These are phyloP conservation scores for Kryptolebias ocellatus DNA, from an alignment of 2,797 vertebrate genomes.

Conservation along the genomic window DNA sequence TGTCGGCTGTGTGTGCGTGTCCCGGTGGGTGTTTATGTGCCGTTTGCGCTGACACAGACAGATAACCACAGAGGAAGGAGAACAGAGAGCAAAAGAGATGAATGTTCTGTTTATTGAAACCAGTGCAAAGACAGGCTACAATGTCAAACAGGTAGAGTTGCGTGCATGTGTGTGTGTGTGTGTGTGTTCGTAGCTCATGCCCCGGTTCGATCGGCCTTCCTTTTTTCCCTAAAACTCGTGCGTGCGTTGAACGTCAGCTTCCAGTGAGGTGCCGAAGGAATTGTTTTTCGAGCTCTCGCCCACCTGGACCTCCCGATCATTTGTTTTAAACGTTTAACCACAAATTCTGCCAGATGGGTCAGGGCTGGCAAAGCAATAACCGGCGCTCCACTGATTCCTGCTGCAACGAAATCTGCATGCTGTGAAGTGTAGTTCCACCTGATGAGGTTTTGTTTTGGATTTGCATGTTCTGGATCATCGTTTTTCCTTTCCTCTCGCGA, in stretches of 20 bases:
- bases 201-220: conserved; percentile 50
- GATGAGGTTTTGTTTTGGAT: neutral
- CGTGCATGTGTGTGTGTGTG: conserved; percentile 47
- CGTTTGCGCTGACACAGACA: conserved; percentile 73
- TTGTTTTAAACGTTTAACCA: conserved; percentile 1
- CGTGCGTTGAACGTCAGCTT: conserved; percentile 39
- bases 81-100: conserved; percentile 84
- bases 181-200: conserved; percentile 48
- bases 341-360: conserved; percentile 27
- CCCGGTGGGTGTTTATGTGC: conserved; percentile 45
- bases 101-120: conserved; percentile 87
- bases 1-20: conserved; percentile 52
- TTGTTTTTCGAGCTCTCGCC: conserved; percentile 63
- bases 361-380: conserved; percentile 58
- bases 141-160: conserved; percentile 85
- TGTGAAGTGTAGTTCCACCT: conserved; percentile 12
- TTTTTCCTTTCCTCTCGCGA: conserved; percentile 23
- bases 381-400: conserved; percentile 17
- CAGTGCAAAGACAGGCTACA: conserved; percentile 85
- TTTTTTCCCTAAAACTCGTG: conserved; percentile 51
- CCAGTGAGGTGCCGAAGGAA: conserved; percentile 20
- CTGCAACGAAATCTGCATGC: conserved; percentile 58
- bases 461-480: conserved; percentile 36
- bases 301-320: conserved; percentile 8
- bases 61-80: conserved; percentile 83